Percentiles rank a stretch among this genome's conserved stretches.
Conservation (phyloP, 2,888 invertebrate genomes). For the Diarsia rubi region DNA sequence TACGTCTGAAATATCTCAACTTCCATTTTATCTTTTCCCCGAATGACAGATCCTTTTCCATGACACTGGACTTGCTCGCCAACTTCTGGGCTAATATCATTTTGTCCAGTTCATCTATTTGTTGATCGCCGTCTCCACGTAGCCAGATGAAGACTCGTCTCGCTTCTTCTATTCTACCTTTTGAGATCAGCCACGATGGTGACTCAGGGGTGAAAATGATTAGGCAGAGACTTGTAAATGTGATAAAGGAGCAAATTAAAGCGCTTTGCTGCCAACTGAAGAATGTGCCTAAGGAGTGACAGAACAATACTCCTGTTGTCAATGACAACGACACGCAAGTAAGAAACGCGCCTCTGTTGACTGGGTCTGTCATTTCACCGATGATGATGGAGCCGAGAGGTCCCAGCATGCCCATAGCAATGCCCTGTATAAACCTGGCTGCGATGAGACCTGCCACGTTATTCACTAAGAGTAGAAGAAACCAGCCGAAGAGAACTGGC, state of each 20-base stretch:
- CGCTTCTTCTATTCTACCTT: slow-evolving; percentile 90
- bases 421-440: slow-evolving; percentile 90
- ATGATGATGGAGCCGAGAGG: slow-evolving; percentile 90
- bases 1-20: slow-evolving; percentile 75
- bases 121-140: slow-evolving; percentile 85
- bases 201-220: slow-evolving; percentile 92
- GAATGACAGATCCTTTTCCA: slow-evolving; percentile 73
- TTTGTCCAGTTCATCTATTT: slow-evolving; percentile 85
- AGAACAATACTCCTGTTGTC: slow-evolving; percentile 91
- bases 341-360: slow-evolving; percentile 91
- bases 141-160: slow-evolving; percentile 90
- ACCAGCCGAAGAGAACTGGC: slow-evolving; percentile 91
- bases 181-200: slow-evolving; percentile 92
- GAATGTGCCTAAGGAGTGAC: slow-evolving; percentile 92
- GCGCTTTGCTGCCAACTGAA: slow-evolving; percentile 91
- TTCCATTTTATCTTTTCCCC: slow-evolving; percentile 70
- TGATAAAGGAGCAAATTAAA: slow-evolving; percentile 87
- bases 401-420: slow-evolving; percentile 90
- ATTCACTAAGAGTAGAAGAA: slow-evolving; percentile 87
- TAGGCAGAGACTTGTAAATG: slow-evolving; percentile 87
- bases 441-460: slow-evolving; percentile 85
- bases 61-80: slow-evolving; percentile 79
- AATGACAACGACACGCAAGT: slow-evolving; percentile 91
- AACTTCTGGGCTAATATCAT: slow-evolving; percentile 86
- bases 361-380: slow-evolving; percentile 91